These are phyloP conservation scores for Sesia bembeciformis DNA, from an alignment of 2,888 invertebrate genomes.

Conservation along the genomic window DNA sequence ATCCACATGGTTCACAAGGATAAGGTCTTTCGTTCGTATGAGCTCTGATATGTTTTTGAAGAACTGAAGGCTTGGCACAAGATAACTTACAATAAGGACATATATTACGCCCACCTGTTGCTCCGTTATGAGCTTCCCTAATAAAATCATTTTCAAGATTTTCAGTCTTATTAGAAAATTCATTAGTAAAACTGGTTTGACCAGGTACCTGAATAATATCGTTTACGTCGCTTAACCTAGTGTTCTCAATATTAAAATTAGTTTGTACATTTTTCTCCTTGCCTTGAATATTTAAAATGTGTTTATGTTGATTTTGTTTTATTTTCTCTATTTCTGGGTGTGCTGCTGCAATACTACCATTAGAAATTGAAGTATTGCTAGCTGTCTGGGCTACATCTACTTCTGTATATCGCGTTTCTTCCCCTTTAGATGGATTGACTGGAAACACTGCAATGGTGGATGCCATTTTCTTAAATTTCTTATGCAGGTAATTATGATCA, in stretches of 20 bases:
- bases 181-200: conserved; percentile 70
- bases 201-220: conserved; percentile 65
- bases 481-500: conserved; percentile 89
- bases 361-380: conserved; percentile 48
- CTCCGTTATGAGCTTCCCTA: conserved; percentile 59
- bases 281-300: conserved; percentile 29
- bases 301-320: conserved; percentile 39
- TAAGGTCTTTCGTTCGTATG: conserved; percentile 95
- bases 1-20: conserved; percentile 91
- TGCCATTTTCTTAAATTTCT: conserved; percentile 94
- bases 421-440: conserved; percentile 37
- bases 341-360: conserved; percentile 62
- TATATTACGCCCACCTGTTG: conserved; percentile 80
- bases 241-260: conserved; percentile 64
- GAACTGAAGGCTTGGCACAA: conserved; percentile 94
- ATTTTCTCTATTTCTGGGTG: conserved; percentile 66
- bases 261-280: conserved; percentile 70
- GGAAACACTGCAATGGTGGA: conserved; percentile 66
- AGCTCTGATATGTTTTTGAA: conserved; percentile 94
- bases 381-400: conserved; percentile 37
- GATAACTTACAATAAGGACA: conserved; percentile 92
- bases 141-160: conserved; percentile 69
- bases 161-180: conserved; percentile 73
- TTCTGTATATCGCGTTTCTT: conserved; percentile 46
- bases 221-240: conserved; percentile 66